phyloP scores from a whole-genome alignment of 1,140 invertebrate genomes.

The Dreissena polymorpha region DNA sequence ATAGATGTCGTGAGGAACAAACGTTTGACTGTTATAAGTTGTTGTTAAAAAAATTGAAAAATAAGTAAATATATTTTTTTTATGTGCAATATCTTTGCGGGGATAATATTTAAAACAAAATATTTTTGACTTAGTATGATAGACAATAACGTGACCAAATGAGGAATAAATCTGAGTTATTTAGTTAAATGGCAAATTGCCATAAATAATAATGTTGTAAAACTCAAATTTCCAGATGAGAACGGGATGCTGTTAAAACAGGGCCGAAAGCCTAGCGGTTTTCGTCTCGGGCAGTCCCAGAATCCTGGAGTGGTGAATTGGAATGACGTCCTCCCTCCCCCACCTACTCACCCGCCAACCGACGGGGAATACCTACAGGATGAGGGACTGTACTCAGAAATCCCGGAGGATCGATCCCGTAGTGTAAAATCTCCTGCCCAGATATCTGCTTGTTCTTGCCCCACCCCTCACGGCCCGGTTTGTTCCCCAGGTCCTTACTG shows the following conservation, averaged over 20 bases:
- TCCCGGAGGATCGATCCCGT: conserved; percentile 59
- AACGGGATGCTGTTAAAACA: conserved; percentile 74
- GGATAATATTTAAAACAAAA: too few species aligned
- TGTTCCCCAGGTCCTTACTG: conserved; percentile 1
- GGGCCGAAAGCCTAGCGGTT: conserved; percentile 73
- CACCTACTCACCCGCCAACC: conserved; percentile 87
- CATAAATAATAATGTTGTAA: too few species aligned
- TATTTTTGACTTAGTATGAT: too few species aligned
- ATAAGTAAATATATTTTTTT: too few species aligned
- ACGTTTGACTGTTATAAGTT: too few species aligned
- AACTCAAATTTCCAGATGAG: conserved; percentile 69
- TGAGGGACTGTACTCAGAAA: conserved; percentile 63
- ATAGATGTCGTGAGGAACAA: too few species aligned
- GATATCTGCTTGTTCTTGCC: conserved; percentile 69
- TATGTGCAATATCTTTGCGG: too few species aligned
- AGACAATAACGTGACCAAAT: too few species aligned
- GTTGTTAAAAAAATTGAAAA: too few species aligned
- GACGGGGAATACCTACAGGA: conserved; percentile 64
- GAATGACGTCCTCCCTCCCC: conserved; percentile 87
- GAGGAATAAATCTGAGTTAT: too few species aligned
- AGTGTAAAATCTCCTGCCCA: conserved; percentile 64
- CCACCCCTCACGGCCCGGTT: conserved; percentile 57
- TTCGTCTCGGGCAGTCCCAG: conserved; percentile 40
- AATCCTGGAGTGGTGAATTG: conserved; percentile 84
- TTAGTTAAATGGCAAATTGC: too few species aligned